phyloP scores from a whole-genome alignment of 2,888 invertebrate species.

The Deilephila elpenor region DNA sequence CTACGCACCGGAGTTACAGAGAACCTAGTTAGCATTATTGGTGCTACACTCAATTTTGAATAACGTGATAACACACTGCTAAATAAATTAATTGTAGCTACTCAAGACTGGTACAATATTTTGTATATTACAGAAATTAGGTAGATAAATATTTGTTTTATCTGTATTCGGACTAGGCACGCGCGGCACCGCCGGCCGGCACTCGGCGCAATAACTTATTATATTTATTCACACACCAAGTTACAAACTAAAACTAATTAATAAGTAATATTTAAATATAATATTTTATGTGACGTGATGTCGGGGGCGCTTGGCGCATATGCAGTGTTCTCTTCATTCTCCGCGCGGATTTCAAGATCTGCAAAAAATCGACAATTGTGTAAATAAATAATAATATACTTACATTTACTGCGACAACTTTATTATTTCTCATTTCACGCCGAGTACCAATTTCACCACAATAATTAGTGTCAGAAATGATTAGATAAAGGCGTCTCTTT shows the following conservation, averaged over 20 bases:
- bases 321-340: conserved; percentile 56
- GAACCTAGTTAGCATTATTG: conserved; percentile 67
- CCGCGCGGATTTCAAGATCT: conserved; percentile 76
- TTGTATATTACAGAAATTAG: conserved; percentile 71
- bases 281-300: conserved; percentile 69
- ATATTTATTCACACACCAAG: conserved; percentile 81
- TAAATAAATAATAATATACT: not conserved
- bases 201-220: conserved; percentile 80
- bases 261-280: conserved; percentile 77
- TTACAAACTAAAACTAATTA: conserved; percentile 77
- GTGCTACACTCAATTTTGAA: conserved; percentile 71
- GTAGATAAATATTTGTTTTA: conserved; percentile 79
- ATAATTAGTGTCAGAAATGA: not conserved
- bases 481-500: not conserved
- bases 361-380: conserved; percentile 52
- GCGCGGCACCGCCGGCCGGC: conserved; percentile 71
- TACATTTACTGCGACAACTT: not conserved
- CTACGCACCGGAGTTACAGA: conserved; percentile 72
- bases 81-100: conserved; percentile 82
- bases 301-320: conserved; percentile 68
- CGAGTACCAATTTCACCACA: not conserved
- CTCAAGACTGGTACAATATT: conserved; percentile 72
- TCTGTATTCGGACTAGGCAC: conserved; percentile 82
- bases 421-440: not conserved
- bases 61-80: conserved; percentile 70